Evolutionary conservation across 2,888 invertebrate genomes (phyloP), one percentile per base, ranked within the genome.

Genomic region (Monopis laevigella): DNA sequence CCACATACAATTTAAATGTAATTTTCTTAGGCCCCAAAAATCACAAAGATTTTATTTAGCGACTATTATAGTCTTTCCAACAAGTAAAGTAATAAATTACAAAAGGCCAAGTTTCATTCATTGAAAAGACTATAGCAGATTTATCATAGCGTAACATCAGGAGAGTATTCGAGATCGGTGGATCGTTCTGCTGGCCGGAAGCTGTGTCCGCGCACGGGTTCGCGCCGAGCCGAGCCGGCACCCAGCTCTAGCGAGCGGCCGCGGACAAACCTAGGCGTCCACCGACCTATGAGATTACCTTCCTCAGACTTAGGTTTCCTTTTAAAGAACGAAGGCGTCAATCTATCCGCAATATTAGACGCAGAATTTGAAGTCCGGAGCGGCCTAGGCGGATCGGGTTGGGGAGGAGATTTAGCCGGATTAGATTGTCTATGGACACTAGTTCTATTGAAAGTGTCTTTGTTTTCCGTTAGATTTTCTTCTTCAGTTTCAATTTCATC

Each of bases 291-390:
- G 45, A 75, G 63, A 51, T 75, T 75, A 42, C 74, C 77, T 50
- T 75, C 70, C 55, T 67, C 68, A 17, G 62, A 62, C 47, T 78
- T 77, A 36, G 72, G 52, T 48, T 77, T 78, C 53, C 70, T 72
- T 50, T 80, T 82, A 5, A 78, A 55, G 48, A 82, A 80, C 48
- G 71, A 78, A n/a, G 80, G 78, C 45, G 80, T 73, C 36, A 80
- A 53, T 12, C 80, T 57, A 48, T 80, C 80, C n/a, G 74, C 49
- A 43, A 80, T 77, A 56, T 77, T 77, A 24, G 78, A 77, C 36
- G 78, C 75, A 12, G 78, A 80, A 49, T 60, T 74, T 6, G 78
- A 80, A 1, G 73, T 68, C 50, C 77, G 78, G 30, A 78, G 54
- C 16, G 68, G 64, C 42, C 63, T 62, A 40, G 59, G 55, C 14